Evolutionary conservation across 2,797 vertebrate genomes (phyloP).

Genomic region (Vespertilio murinus): DNA sequence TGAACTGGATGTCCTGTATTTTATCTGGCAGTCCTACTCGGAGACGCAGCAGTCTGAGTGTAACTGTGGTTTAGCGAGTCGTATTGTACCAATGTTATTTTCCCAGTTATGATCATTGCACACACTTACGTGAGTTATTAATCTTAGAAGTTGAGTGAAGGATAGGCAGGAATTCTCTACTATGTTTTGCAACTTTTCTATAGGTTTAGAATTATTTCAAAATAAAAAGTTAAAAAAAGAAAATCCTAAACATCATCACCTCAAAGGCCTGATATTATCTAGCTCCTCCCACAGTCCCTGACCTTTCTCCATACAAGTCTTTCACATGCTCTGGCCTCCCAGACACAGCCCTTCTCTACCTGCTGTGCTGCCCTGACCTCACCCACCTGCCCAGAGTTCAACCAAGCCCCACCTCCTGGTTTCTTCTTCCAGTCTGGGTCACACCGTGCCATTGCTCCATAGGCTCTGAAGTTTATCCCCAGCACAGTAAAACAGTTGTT

Average conservation of each 20-base stretch:
- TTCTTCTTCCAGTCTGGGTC: neutral
- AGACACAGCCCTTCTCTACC: neutral
- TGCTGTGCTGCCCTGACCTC: neutral
- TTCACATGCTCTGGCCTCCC: neutral
- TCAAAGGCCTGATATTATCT: neutral
- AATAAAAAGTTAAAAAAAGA: slow-evolving; percentile 13
- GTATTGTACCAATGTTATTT: neutral
- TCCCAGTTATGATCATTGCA: neutral
- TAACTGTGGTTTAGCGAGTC: neutral
- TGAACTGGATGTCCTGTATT: neutral
- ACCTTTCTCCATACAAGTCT: neutral
- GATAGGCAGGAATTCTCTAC: neutral
- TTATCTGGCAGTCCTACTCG: neutral
- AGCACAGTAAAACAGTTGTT: neutral
- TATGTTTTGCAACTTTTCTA: neutral
- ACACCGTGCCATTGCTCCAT: neutral
- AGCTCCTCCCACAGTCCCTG: neutral
- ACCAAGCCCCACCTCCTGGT: neutral
- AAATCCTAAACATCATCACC: neutral
- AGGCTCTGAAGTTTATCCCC: neutral
- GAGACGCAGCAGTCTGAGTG: neutral
- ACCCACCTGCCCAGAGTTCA: neutral
- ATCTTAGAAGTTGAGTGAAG: neutral
- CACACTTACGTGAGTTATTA: neutral
- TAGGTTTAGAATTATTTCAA: slow-evolving; percentile 32